Evolutionary conservation across 2,113 vertebrate genomes (phyloP).

Genomic region (Petromus typicus): DNA sequence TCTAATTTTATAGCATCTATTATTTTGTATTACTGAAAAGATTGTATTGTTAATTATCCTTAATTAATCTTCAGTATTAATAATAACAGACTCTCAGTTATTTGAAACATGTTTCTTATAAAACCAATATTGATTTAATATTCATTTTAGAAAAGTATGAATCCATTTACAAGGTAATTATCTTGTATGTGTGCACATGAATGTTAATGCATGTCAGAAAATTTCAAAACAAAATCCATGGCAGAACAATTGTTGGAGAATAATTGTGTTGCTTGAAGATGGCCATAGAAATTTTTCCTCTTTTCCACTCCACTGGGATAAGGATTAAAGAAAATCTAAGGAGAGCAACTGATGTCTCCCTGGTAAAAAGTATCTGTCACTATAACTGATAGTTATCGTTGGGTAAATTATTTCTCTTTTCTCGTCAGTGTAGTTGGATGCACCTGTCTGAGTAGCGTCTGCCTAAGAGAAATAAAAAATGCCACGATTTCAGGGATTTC

Average conservation of each 20-base stretch:
- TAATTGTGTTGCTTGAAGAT: neutral
- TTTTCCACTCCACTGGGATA: constrained; percentile 26
- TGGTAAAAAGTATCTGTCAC: constrained; percentile 63
- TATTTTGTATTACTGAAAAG: neutral
- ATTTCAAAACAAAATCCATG: neutral
- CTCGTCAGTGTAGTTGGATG: constrained; percentile 62
- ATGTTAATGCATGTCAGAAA: neutral
- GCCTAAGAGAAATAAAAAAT: constrained; percentile 80
- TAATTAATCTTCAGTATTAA: neutral
- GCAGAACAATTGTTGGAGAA: constrained; percentile 14
- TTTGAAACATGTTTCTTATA: neutral
- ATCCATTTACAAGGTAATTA: neutral
- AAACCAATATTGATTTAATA: neutral
- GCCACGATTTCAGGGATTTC: constrained; percentile 75
- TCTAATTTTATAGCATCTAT: neutral
- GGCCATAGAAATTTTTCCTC: neutral
- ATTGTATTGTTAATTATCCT: neutral
- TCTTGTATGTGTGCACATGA: neutral
- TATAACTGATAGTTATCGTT: constrained; percentile 62
- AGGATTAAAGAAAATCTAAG: neutral
- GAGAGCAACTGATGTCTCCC: neutral
- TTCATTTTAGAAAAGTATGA: neutral
- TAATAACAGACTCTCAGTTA: neutral
- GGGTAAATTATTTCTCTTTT: constrained; percentile 67
- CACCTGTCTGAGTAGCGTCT: constrained; percentile 76